Evolutionary conservation across 1,140 invertebrate species (phyloP).

Genomic region (Hesperophylax magnus): DNA sequence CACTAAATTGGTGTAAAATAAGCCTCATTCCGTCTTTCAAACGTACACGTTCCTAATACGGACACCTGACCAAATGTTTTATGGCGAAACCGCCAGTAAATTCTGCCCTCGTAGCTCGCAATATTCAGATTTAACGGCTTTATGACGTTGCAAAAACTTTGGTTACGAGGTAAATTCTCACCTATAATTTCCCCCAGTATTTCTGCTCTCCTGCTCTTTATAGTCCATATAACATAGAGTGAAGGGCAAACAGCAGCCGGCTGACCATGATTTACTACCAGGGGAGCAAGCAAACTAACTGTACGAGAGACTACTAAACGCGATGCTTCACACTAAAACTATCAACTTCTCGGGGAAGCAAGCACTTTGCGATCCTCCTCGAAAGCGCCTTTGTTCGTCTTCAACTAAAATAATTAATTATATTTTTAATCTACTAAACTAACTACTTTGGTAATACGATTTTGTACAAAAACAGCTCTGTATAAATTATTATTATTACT

Average conservation of each 20-base stretch:
- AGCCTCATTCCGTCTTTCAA: neutral
- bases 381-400: neutral
- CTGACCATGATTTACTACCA: slow-evolving; percentile 37
- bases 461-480: no score
- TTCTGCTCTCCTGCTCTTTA: slow-evolving; percentile 34
- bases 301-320: neutral
- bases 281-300: slow-evolving; percentile 3
- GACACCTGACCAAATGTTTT: neutral
- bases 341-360: neutral
- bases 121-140: slow-evolving; percentile 18
- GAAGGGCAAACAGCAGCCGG: slow-evolving; percentile 31
- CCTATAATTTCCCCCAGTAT: slow-evolving; percentile 29
- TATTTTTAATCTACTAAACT: no score
- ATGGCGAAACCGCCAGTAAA: neutral
- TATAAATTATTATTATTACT: no score
- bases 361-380: neutral
- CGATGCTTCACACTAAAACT: neutral
- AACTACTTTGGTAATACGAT: no score
- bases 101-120: neutral
- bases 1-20: no score
- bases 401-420: neutral
- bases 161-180: slow-evolving; percentile 22
- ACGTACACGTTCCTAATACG: neutral
- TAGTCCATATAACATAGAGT: slow-evolving; percentile 34
- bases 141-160: slow-evolving; percentile 39